Conservation (phyloP, 2,113 vertebrate species). For the human region DNA sequence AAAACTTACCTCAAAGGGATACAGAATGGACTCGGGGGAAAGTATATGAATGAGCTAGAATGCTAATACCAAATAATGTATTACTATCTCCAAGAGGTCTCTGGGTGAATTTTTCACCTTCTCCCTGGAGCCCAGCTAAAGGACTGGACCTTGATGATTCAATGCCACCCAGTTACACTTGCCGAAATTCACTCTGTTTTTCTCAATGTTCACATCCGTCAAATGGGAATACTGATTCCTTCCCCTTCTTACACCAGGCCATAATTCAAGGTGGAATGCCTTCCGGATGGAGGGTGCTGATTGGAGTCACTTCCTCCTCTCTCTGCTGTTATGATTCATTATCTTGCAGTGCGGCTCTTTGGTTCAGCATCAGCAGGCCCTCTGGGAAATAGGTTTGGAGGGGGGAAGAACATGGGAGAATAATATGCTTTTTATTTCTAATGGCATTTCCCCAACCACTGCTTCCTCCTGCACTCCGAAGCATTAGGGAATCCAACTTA, state of each 20-base stretch:
- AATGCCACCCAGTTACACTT: background rate
- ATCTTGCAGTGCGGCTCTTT: background rate
- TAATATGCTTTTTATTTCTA: background rate
- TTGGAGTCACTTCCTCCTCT: background rate
- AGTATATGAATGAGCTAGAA: background rate
- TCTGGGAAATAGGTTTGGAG: background rate
- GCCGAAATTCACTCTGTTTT: background rate
- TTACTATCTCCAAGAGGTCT: background rate
- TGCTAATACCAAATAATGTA: background rate
- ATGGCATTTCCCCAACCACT: background rate
- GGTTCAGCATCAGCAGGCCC: background rate
- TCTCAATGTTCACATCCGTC: background rate
- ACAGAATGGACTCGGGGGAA: background rate
- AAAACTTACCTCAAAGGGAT: background rate
- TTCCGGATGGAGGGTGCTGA: background rate
- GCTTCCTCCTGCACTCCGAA: background rate
- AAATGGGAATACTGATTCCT: background rate
- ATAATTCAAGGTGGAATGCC: background rate
- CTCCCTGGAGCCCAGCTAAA: background rate
- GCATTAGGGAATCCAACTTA: background rate
- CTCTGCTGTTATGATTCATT: background rate
- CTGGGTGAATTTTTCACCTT: background rate
- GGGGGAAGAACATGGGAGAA: background rate
- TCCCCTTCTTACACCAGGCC: background rate
- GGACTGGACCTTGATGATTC: background rate